Evolutionary conservation across 2,113 vertebrate species (phyloP), one percentile per base, ranked within the genome.

Genomic region (Acanthochromis polyacanthus): DNA sequence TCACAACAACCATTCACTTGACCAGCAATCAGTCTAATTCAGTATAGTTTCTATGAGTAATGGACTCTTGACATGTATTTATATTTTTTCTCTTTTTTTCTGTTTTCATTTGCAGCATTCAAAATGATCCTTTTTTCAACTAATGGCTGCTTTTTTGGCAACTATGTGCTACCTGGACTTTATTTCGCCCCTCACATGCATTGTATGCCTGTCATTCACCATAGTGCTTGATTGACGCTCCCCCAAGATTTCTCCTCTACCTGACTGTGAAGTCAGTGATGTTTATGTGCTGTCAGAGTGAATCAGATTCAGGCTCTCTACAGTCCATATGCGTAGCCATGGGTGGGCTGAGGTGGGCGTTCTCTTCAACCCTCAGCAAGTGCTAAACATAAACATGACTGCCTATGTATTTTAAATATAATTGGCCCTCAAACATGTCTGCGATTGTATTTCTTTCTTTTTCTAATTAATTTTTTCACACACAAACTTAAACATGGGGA

Each of bases 211-310:
- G 23, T 52, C 45, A 36, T 32, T 12, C 22, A 68, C 15, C 55
- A 43, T 8, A n/a, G 17, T 56, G 17, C 28, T 6, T 75, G 73
- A 72, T 3, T 63, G 46, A 45, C 12, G 14, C 56, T 64, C 11
- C 17, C 5, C 70, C 17, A 20, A 14, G 16, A 69, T 25, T 1
- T 2, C n/a, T 64, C 46, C 51, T 50, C 55, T 46, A 75, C 60
- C 60, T 51, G 43, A 45, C 45, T 75, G 25, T 50, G 20, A 66
- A 46, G n/a, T 62, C 20, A 45, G 4, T 40, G 48, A 86, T 40
- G 19, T 19, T 60, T 17, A 48, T 50, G 10, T 0, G 8, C 19
- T 58, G 59, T 19, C 59, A 61, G 12, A 32, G 17, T 58, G 36
- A 76, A 20, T 56, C 46, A 23, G 8, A 60, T 28, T 59, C 4